phyloP scores from a whole-genome alignment of 2,888 invertebrate genomes.

The Acanthosepion lycidas region DNA sequence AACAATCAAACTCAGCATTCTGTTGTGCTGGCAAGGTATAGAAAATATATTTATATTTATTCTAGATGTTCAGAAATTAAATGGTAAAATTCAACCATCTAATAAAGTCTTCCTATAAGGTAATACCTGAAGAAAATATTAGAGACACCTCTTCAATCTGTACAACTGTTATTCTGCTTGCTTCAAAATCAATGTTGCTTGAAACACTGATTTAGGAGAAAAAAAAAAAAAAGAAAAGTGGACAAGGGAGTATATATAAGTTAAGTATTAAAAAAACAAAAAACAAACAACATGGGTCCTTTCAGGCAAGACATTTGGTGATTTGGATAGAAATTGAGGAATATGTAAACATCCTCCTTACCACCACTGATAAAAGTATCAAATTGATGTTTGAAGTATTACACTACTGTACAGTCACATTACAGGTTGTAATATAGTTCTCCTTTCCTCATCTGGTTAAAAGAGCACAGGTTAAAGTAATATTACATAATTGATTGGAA shows the following conservation, averaged over 20 bases:
- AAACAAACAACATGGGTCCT: neutral
- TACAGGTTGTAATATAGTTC: neutral
- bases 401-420: conserved; percentile 12
- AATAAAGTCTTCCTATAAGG: neutral
- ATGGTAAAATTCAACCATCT: neutral
- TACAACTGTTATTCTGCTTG: neutral
- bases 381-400: neutral
- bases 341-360: neutral
- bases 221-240: neutral
- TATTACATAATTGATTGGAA: conserved; percentile 33
- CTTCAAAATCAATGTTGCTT: neutral
- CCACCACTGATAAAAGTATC: neutral
- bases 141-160: neutral
- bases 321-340: neutral
- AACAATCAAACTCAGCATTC: neutral
- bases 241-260: neutral
- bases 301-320: conserved; percentile 6
- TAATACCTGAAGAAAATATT: neutral
- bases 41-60: neutral
- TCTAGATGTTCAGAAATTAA: neutral
- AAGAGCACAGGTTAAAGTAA: neutral
- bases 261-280: neutral
- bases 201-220: neutral
- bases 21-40: neutral
- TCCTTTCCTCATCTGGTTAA: neutral